Evolutionary conservation across 2,888 invertebrate species (phyloP), one percentile per base, ranked within the genome.

Genomic region (Spisula subtruncata): DNA sequence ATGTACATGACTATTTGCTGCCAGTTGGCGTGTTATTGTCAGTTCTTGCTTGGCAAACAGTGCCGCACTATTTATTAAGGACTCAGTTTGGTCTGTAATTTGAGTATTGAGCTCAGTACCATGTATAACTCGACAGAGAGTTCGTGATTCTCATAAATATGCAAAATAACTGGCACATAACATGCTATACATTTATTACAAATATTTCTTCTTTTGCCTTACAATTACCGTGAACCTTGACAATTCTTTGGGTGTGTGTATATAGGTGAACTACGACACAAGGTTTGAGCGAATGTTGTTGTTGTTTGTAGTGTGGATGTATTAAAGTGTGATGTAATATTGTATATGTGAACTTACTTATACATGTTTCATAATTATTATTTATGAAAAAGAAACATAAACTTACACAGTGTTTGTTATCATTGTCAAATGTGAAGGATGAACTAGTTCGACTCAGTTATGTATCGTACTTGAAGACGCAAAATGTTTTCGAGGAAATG

Each of bases 301-400:
- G 60, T 66, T 66, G 12, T 10, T 60, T 60, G n/a, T 60, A n/a
- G n/a, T 66, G 60, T 66, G n/a, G 60, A n/a, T 66, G 60, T 66
- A 66, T 66, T 12, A 66, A 25, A 66, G 60, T 25, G 60, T 25
- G 60, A 25, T 6, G 60, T 66, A 25, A 66, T 66, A 25, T 66
- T 66, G 25, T 66, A 66, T 66, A 25, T 66, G 60, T 66, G 60
- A n/a, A 66, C 20, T n/a, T 10, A 66, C n/a, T 25, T n/a, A 66
- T 25, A 25, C 25, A 25, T 66, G 60, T 66, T 66, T 66, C 25
- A 66, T 66, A 66, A 66, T 25, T 66, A 25, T 66, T 66, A 66
- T 66, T 66, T 66, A 66, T 66, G 60, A 66, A 66, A 66, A 66
- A 66, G 60, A 66, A 66, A n/a, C 2, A 66, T 66, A 66, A 66